Evolutionary conservation across 2,797 vertebrate genomes (phyloP).

Genomic region (Psittacula derbiana): DNA sequence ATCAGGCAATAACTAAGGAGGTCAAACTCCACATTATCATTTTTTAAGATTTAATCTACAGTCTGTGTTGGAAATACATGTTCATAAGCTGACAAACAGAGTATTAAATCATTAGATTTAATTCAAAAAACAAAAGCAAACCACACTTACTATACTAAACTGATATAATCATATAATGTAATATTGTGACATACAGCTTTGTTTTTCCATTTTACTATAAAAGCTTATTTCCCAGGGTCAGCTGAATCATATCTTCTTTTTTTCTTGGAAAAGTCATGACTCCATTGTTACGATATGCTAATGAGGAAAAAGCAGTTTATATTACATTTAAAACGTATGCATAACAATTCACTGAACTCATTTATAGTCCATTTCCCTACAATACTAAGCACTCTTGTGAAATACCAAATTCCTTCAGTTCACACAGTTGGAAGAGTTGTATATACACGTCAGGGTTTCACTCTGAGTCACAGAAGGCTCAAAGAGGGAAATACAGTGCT

Average conservation of each 20-base stretch:
- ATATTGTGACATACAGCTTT: slow-evolving; percentile 40
- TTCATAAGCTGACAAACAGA: slow-evolving; percentile 12
- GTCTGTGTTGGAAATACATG: neutral
- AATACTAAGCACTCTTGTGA: neutral
- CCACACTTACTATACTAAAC: neutral
- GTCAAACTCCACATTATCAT: slow-evolving; percentile 7
- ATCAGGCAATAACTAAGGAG: slow-evolving; percentile 35
- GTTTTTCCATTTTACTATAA: slow-evolving; percentile 52
- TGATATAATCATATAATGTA: neutral
- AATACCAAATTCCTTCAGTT: neutral
- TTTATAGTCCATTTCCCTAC: neutral
- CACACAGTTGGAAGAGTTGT: neutral
- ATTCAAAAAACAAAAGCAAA: slow-evolving; percentile 19
- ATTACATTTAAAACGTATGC: neutral
- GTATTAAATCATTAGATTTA: neutral
- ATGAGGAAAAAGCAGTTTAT: neutral
- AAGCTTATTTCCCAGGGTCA: slow-evolving; percentile 49
- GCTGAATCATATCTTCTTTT: neutral
- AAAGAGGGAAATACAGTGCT: neutral
- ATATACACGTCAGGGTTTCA: neutral
- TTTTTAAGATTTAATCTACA: slow-evolving; percentile 28
- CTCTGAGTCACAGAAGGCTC: neutral
- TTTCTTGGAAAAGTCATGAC: neutral
- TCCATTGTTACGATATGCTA: neutral
- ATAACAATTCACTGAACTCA: neutral